These are phyloP conservation scores for Plebejus anna DNA, from an alignment of 2,888 invertebrate genomes.

Conservation along the genomic window DNA sequence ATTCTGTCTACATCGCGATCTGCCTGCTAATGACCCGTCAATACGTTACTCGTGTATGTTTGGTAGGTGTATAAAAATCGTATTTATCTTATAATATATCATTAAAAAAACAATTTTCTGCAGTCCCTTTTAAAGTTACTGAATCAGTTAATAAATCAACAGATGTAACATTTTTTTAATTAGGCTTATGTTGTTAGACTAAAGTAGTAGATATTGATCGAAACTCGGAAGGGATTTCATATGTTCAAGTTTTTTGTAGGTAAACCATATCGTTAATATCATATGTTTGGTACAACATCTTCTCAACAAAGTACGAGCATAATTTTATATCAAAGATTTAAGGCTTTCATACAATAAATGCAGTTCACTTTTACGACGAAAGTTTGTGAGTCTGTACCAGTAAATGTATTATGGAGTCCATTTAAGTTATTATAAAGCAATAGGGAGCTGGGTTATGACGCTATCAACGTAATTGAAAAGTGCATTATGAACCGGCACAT, in stretches of 20 bases:
- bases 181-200: too few relatives aligned
- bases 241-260: too few relatives aligned
- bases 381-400: slow-evolving; percentile 37
- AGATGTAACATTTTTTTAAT: too few relatives aligned
- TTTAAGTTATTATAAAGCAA: slow-evolving; percentile 70
- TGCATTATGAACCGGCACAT: slow-evolving; percentile 46
- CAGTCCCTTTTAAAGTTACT: background rate
- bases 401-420: slow-evolving; percentile 56
- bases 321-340: slow-evolving; percentile 15
- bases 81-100: background rate
- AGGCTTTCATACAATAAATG: slow-evolving; percentile 17
- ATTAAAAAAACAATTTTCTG: background rate
- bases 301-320: slow-evolving; percentile 6
- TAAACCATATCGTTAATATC: background rate
- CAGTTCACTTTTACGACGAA: slow-evolving; percentile 9
- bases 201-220: too few relatives aligned
- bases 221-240: too few relatives aligned
- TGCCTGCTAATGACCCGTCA: background rate
- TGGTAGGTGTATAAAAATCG: background rate
- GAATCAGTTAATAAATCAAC: too few relatives aligned
- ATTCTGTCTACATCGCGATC: slow-evolving; percentile 10
- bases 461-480: slow-evolving; percentile 69
- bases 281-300: background rate
- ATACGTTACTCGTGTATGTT: background rate
- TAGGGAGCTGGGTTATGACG: slow-evolving; percentile 49